A percentile compares a stretch with the other conserved stretches of the same genome.
Evolutionary conservation across 2,888 invertebrate species (phyloP).

Genomic region (Andrena bucephala): DNA sequence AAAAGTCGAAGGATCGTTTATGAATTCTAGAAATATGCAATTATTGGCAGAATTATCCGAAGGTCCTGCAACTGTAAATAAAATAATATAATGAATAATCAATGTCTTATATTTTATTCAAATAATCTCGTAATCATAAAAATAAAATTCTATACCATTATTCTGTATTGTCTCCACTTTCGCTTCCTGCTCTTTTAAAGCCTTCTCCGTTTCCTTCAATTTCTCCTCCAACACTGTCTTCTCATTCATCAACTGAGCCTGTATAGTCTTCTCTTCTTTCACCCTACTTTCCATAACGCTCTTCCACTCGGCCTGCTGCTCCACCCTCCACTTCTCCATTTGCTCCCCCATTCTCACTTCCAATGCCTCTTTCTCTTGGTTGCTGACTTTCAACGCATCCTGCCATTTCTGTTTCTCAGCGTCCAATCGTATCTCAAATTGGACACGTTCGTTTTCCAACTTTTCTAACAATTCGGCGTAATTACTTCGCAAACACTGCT

Average conservation of each 20-base stretch:
- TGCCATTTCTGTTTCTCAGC: slow-evolving; percentile 87
- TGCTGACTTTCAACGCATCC: slow-evolving; percentile 84
- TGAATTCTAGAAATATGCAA: slow-evolving; percentile 68
- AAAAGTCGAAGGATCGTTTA: slow-evolving; percentile 46
- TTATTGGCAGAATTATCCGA: slow-evolving; percentile 32
- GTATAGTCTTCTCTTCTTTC: slow-evolving; percentile 85
- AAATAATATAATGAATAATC: slow-evolving; percentile 8
- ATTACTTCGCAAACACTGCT: slow-evolving; percentile 85
- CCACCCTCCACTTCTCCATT: slow-evolving; percentile 85
- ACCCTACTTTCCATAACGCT: slow-evolving; percentile 85
- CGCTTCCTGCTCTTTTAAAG: slow-evolving; percentile 85
- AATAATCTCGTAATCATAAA: neutral
- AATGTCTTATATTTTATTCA: neutral
- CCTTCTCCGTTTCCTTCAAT: slow-evolving; percentile 83
- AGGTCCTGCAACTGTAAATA: slow-evolving; percentile 35
- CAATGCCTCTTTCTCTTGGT: slow-evolving; percentile 85
- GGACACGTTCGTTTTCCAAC: slow-evolving; percentile 85
- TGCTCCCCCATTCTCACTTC: slow-evolving; percentile 86
- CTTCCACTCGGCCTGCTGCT: slow-evolving; percentile 83
- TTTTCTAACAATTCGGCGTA: slow-evolving; percentile 86
- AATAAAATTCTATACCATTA: slow-evolving; percentile 40
- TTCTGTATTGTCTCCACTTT: slow-evolving; percentile 42
- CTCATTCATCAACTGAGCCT: slow-evolving; percentile 80
- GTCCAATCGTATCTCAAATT: slow-evolving; percentile 86
- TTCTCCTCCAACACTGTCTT: slow-evolving; percentile 82